Conservation (phyloP, 2,888 invertebrate species). For the Sinodicranocentrus sp. region DNA sequence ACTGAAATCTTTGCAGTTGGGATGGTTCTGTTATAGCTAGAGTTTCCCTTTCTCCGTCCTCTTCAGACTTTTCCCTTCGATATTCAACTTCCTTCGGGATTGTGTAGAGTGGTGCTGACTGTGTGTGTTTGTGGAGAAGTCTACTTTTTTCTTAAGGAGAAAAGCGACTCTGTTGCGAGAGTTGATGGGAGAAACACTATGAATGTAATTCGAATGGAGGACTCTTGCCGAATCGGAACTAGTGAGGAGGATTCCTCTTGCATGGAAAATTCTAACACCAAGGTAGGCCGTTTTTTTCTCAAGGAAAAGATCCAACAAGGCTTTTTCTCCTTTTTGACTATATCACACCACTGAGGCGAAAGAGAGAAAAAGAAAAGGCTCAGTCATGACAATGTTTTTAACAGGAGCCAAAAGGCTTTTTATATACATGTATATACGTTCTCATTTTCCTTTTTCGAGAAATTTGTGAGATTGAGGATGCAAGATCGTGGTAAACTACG, state of each 20-base stretch:
- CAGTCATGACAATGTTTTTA: constrained; percentile 61
- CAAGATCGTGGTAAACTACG: constrained; percentile 39
- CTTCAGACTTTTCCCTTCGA: too few relatives aligned
- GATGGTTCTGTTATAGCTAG: not conserved
- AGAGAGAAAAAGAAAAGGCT: constrained; percentile 28
- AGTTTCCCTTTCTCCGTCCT: too few relatives aligned
- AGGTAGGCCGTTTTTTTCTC: constrained; percentile 17
- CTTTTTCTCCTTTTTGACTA: constrained; percentile 20
- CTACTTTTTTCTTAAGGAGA: too few relatives aligned
- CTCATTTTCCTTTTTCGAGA: constrained; percentile 30
- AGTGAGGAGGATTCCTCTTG: not conserved
- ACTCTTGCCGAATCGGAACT: not conserved
- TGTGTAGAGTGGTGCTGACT: too few relatives aligned
- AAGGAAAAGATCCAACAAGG: not conserved
- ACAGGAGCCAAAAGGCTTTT: constrained; percentile 46
- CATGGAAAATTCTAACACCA: constrained; percentile 49
- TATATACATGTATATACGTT: not conserved
- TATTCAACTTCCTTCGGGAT: too few relatives aligned
- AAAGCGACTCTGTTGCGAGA: too few relatives aligned
- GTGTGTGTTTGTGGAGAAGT: too few relatives aligned
- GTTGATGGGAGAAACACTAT: constrained; percentile 30
- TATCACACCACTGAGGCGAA: constrained; percentile 9
- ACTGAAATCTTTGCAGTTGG: constrained; percentile 31
- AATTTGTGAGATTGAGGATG: constrained; percentile 37
- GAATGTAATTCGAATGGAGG: constrained; percentile 40